A percentile compares a stretch with the other conserved stretches of the same genome.
Evolutionary conservation across 2,113 vertebrate species (phyloP).

Genomic region (Galbula dea): DNA sequence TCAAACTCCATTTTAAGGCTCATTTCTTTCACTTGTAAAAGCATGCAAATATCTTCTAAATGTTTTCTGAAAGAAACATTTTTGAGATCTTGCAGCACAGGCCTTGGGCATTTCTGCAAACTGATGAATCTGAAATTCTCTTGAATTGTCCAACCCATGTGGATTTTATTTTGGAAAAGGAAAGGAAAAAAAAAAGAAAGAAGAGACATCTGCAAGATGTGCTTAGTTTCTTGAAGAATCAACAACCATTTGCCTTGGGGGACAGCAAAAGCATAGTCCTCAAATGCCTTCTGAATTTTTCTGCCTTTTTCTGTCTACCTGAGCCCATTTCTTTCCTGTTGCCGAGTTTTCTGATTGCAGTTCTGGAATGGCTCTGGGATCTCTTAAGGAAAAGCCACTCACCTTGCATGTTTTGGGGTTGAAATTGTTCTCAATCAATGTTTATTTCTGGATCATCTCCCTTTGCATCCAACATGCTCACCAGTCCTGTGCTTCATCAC

Average conservation of each 20-base stretch:
- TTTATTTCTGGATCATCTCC: not conserved
- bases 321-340: not conserved
- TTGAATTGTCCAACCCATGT: not conserved
- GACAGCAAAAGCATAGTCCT: not conserved
- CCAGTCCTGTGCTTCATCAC: not conserved
- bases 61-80: constrained; percentile 4
- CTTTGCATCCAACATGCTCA: not conserved
- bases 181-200: not conserved
- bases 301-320: not conserved
- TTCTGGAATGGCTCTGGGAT: not conserved
- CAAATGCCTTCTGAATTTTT: not conserved
- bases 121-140: constrained; percentile 3
- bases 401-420: not conserved
- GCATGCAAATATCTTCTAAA: constrained; percentile 12
- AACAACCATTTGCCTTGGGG: not conserved
- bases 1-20: constrained; percentile 3
- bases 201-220: not conserved
- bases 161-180: not conserved
- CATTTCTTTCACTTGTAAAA: constrained; percentile 24
- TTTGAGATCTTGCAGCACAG: not conserved
- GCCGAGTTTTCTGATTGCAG: not conserved
- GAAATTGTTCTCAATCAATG: not conserved
- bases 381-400: not conserved
- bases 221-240: not conserved
- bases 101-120: not conserved